Conservation (phyloP, 2,113 vertebrate species). For the Malaclemys terrapin region DNA sequence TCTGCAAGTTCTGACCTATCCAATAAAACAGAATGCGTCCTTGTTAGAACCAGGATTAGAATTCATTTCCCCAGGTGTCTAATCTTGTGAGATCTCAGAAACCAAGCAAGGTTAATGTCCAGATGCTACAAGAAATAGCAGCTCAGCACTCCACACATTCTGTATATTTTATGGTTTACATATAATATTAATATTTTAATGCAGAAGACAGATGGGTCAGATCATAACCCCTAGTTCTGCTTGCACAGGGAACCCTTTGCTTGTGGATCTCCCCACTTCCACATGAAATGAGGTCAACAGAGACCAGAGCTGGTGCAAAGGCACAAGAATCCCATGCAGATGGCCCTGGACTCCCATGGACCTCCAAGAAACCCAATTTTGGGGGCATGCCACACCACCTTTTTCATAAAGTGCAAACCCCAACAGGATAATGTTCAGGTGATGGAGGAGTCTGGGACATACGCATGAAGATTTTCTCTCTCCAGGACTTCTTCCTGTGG, state of each 20-base stretch:
- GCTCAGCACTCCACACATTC: not conserved
- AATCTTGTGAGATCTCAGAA: not conserved
- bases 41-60: not conserved
- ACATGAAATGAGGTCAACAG: not conserved
- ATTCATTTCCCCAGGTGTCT: not conserved
- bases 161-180: not conserved
- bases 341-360: accelerated
- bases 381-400: not conserved
- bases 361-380: accelerated
- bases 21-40: not conserved
- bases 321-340: not conserved
- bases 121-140: not conserved
- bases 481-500: not conserved
- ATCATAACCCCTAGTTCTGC: not conserved
- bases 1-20: not conserved
- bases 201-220: not conserved
- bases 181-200: not conserved
- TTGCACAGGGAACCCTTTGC: accelerated
- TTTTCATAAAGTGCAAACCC: not conserved
- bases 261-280: not conserved
- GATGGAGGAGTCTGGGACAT: not conserved
- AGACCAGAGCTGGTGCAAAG: not conserved
- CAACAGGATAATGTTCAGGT: not conserved
- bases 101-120: not conserved
- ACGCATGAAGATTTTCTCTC: not conserved